Percentiles rank a stretch among this genome's conserved stretches.
These are phyloP conservation scores for Phyllotis vaccarum DNA, from an alignment of 2,797 vertebrate species.

Conservation along the genomic window DNA sequence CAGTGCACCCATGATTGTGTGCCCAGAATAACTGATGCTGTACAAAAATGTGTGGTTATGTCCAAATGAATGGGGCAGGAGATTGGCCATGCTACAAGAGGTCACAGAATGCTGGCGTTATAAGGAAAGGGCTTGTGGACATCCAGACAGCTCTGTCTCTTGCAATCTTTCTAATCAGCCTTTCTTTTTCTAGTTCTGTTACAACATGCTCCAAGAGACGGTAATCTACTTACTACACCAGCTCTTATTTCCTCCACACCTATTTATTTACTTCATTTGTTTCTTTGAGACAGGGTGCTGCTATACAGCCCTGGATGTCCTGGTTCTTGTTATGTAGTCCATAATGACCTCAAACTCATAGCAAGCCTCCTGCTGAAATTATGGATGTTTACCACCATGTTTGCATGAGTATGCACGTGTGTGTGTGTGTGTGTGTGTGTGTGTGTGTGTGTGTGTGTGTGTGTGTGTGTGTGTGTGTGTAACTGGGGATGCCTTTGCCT, in stretches of 20 bases:
- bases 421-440: not conserved
- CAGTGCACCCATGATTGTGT: not conserved
- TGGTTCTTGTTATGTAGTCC: not conserved
- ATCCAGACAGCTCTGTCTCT: not conserved
- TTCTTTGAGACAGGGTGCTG: not conserved
- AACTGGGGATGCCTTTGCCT: too few relatives aligned
- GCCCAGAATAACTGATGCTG: not conserved
- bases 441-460: too few relatives aligned
- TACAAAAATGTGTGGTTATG: not conserved
- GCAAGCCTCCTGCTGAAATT: not conserved
- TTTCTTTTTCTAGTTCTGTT: not conserved
- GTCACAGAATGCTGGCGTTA: not conserved
- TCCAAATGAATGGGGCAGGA: not conserved
- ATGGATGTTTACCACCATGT: not conserved
- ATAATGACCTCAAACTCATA: not conserved
- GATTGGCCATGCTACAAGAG: not conserved
- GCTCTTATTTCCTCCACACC: not conserved
- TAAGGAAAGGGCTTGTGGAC: not conserved
- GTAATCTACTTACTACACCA: not conserved
- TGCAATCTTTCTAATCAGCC: not conserved
- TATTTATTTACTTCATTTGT: not conserved
- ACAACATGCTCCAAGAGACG: not conserved
- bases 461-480: too few relatives aligned
- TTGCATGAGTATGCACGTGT: not conserved
- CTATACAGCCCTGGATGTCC: not conserved